Percentiles rank a stretch among this genome's conserved stretches.
Evolutionary conservation across 2,113 vertebrate genomes (phyloP).

Genomic region (Zosterops borbonicus): DNA sequence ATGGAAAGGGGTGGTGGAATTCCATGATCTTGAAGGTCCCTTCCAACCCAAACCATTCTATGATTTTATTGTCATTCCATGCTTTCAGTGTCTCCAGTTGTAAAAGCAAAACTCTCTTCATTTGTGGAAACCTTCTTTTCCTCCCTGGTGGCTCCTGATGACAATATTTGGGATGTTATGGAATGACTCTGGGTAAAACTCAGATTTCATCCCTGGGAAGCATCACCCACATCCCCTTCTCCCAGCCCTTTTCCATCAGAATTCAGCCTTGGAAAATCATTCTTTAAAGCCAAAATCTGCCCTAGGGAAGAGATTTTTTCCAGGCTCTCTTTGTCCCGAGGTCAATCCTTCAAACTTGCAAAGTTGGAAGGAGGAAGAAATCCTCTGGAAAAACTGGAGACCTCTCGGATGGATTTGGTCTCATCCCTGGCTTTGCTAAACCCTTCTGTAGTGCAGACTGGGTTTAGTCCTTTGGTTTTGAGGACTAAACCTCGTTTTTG

Average conservation of each 20-base stretch:
- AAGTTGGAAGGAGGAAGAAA: background rate
- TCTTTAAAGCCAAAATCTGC: background rate
- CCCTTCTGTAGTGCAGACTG: background rate
- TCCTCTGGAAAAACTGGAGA: background rate
- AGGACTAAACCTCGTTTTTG: background rate
- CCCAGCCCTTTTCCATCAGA: background rate
- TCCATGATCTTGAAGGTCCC: background rate
- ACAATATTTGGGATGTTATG: background rate
- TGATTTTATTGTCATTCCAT: background rate
- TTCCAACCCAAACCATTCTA: background rate
- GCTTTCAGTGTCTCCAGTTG: too few relatives aligned
- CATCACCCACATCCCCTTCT: rapidly evolving
- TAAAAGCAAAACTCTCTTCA: background rate
- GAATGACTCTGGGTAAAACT: background rate
- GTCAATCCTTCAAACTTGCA: background rate
- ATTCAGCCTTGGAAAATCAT: background rate
- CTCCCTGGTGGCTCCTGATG: background rate
- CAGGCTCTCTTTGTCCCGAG: background rate
- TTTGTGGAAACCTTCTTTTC: background rate
- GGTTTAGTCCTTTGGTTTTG: background rate
- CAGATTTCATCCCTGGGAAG: too few relatives aligned
- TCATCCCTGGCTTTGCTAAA: background rate
- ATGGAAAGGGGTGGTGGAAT: background rate
- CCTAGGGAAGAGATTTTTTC: background rate
- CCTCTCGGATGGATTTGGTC: rapidly evolving